Percentiles rank a stretch among this genome's conserved stretches.
phyloP scores from a whole-genome alignment of 2,888 invertebrate genomes.

The Cosmia trapezina region DNA sequence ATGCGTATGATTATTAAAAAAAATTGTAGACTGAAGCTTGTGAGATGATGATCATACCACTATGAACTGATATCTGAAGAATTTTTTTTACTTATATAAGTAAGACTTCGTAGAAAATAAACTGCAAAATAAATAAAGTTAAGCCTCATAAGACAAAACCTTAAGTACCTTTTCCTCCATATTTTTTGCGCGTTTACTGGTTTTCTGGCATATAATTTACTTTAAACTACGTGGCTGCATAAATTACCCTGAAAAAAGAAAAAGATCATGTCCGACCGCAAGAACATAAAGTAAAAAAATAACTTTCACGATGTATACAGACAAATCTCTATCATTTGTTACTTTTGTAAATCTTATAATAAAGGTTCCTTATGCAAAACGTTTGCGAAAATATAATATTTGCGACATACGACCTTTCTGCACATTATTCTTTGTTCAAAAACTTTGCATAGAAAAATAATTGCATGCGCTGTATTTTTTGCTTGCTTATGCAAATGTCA shows the following conservation, averaged over 20 bases:
- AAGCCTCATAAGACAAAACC: slow-evolving; percentile 15
- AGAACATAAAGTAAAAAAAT: slow-evolving; percentile 29
- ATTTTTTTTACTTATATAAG: too few relatives aligned
- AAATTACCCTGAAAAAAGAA: slow-evolving; percentile 42
- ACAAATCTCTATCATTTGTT: slow-evolving; percentile 49
- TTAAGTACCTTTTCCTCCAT: slow-evolving; percentile 15
- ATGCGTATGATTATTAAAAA: neutral
- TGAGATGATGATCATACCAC: too few relatives aligned
- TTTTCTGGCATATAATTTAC: slow-evolving; percentile 33
- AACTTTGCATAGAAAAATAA: slow-evolving; percentile 45
- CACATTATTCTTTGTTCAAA: slow-evolving; percentile 36
- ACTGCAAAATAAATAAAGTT: slow-evolving; percentile 3
- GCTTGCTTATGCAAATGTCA: slow-evolving; percentile 56
- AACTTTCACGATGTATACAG: slow-evolving; percentile 50
- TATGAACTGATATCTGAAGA: neutral
- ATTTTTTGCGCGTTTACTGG: slow-evolving; percentile 29
- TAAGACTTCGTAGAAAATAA: neutral
- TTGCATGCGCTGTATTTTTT: slow-evolving; percentile 41
- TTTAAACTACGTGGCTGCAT: slow-evolving; percentile 29
- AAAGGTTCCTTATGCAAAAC: slow-evolving; percentile 31
- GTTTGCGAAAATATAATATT: slow-evolving; percentile 23
- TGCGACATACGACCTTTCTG: slow-evolving; percentile 40
- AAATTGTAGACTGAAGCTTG: too few relatives aligned
- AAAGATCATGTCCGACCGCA: slow-evolving; percentile 24
- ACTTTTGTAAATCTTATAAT: slow-evolving; percentile 6